A percentile compares a stretch with the other conserved stretches of the same genome.
phyloP scores from a whole-genome alignment of 2,113 vertebrate species.

The Phalacrocorax pelagicus region DNA sequence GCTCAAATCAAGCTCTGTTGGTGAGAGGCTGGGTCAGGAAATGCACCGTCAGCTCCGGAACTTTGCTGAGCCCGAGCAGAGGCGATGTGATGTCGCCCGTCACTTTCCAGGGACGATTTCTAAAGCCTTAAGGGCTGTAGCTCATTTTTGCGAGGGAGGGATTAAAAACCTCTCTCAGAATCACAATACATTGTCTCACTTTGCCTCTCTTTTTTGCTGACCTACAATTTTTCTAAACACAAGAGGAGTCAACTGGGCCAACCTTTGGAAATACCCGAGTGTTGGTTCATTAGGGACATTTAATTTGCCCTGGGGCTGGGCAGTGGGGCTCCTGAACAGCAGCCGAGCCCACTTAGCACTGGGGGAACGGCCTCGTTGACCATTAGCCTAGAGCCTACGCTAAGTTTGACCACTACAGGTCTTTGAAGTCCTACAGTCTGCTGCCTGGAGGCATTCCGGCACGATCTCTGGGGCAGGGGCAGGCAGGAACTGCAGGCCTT shows the following conservation, averaged over 20 bases:
- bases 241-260: not conserved
- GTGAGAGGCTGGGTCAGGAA: not conserved
- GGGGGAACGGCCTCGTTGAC: not conserved
- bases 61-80: not conserved
- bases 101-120: not conserved
- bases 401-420: not conserved
- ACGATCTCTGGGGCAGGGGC: fast-evolving
- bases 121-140: not conserved
- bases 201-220: not conserved
- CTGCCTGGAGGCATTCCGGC: not conserved
- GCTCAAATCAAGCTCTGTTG: not conserved
- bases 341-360: not conserved
- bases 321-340: not conserved
- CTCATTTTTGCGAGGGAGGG: not conserved
- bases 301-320: not conserved
- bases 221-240: not conserved
- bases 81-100: not conserved
- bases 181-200: fast-evolving
- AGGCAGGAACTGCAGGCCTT: not conserved
- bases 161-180: not conserved
- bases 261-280: not conserved
- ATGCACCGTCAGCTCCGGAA: not conserved
- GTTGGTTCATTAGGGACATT: not conserved
- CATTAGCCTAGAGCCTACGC: not conserved
- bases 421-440: not conserved